A percentile compares a stretch with the other conserved stretches of the same genome.
These are phyloP conservation scores for Diplogasteroides magnus DNA, from an alignment of 1,140 invertebrate genomes.

Conservation along the genomic window DNA sequence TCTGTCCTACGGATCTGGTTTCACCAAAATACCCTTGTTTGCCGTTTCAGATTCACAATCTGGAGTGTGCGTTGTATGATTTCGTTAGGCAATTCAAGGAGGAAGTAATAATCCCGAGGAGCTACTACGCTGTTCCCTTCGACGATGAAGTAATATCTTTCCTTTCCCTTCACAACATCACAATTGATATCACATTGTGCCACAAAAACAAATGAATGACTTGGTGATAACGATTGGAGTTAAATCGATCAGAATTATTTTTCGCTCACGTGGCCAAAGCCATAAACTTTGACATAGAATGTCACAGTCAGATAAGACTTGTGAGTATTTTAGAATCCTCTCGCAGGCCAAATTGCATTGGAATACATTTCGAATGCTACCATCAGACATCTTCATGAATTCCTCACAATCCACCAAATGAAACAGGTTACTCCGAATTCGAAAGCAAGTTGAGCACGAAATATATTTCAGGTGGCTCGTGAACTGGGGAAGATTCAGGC, in stretches of 20 bases:
- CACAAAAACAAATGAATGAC: too few relatives aligned
- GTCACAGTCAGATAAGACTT: too few relatives aligned
- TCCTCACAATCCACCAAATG: background rate
- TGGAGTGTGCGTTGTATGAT: background rate
- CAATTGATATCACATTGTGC: too few relatives aligned
- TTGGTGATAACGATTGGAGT: too few relatives aligned
- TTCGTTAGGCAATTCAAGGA: background rate
- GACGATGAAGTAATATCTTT: too few relatives aligned
- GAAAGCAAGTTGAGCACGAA: too few relatives aligned
- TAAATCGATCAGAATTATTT: too few relatives aligned
- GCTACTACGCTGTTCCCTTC: background rate
- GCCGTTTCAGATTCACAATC: background rate
- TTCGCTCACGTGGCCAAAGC: too few relatives aligned
- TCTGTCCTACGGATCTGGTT: background rate
- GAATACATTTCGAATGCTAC: background rate
- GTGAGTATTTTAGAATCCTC: too few relatives aligned
- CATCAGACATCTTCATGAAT: background rate
- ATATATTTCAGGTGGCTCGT: background rate
- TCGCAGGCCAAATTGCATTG: background rate
- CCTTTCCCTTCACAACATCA: too few relatives aligned
- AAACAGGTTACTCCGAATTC: too few relatives aligned
- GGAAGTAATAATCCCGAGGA: background rate
- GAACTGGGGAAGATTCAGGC: background rate
- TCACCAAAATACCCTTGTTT: background rate
- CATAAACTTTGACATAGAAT: too few relatives aligned